phyloP scores from a whole-genome alignment of 2,888 invertebrate genomes.

The Drosophila demipolita region DNA sequence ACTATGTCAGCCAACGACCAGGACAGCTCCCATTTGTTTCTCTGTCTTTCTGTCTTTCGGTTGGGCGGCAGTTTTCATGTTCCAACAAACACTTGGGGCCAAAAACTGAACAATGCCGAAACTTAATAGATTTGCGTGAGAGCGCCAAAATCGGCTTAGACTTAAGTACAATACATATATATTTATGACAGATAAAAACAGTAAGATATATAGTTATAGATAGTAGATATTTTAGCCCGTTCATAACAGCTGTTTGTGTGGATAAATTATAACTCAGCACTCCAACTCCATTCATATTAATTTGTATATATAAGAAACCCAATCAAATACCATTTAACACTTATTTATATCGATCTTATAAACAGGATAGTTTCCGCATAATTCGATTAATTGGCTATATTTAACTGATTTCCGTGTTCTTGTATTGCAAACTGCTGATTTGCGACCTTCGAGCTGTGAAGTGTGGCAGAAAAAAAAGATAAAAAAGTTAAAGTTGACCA shows the following conservation, averaged over 20 bases:
- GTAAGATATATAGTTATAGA: slow-evolving; percentile 17
- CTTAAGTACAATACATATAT: slow-evolving; percentile 26
- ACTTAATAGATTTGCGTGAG: slow-evolving; percentile 29
- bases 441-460: slow-evolving; percentile 66
- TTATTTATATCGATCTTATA: slow-evolving; percentile 1
- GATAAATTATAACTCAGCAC: background rate
- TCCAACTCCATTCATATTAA: slow-evolving; percentile 1
- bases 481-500: slow-evolving; percentile 23
- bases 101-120: slow-evolving; percentile 20
- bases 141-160: slow-evolving; percentile 8
- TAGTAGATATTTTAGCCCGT: slow-evolving; percentile 9
- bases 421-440: slow-evolving; percentile 10
- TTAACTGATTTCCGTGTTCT: slow-evolving; percentile 24
- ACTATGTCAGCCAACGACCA: slow-evolving; percentile 43
- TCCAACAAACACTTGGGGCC: slow-evolving; percentile 13
- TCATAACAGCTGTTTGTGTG: background rate
- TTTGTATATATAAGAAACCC: background rate
- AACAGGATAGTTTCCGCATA: slow-evolving; percentile 32
- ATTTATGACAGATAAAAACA: slow-evolving; percentile 20
- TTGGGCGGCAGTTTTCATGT: slow-evolving; percentile 44
- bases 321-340: slow-evolving; percentile 24
- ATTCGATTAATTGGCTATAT: slow-evolving; percentile 7
- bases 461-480: slow-evolving; percentile 34
- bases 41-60: slow-evolving; percentile 17
- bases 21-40: slow-evolving; percentile 56